A percentile compares a stretch with the other conserved stretches of the same genome.
These are phyloP conservation scores for Mythimna loreyi DNA, from an alignment of 2,888 invertebrate genomes.

Conservation along the genomic window DNA sequence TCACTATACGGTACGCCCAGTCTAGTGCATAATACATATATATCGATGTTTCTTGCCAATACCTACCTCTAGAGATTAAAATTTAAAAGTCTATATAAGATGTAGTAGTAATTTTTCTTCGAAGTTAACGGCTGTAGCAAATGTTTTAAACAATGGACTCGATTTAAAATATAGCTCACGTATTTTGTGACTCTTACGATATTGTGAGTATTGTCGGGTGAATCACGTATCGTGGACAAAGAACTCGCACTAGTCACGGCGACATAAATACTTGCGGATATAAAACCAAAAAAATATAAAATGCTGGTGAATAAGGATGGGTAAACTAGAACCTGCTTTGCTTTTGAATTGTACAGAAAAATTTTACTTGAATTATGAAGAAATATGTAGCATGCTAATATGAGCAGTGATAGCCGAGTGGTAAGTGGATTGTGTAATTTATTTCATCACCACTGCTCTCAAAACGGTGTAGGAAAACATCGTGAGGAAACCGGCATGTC, in stretches of 20 bases:
- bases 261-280: conserved; percentile 46
- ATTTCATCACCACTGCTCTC: too few species aligned
- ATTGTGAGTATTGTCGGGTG: conserved; percentile 54
- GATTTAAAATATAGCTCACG: conserved; percentile 54
- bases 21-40: too few species aligned
- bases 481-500: too few species aligned
- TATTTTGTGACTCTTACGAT: conserved; percentile 55
- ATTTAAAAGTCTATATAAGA: neutral
- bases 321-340: conserved; percentile 17
- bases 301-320: conserved; percentile 6
- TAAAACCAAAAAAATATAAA: conserved; percentile 49
- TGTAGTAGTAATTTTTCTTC: conserved; percentile 29
- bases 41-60: conserved; percentile 35
- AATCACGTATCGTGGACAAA: conserved; percentile 60
- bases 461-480: too few species aligned
- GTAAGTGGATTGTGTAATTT: too few species aligned
- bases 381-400: neutral
- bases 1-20: too few species aligned
- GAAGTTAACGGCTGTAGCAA: conserved; percentile 14
- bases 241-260: conserved; percentile 37
- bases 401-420: too few species aligned
- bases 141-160: conserved; percentile 45
- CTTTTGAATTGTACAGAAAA: conserved; percentile 11
- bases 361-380: neutral
- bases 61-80: conserved; percentile 11